phyloP scores from a whole-genome alignment of 2,888 invertebrate genomes.

The Habrosyne pyritoides region DNA sequence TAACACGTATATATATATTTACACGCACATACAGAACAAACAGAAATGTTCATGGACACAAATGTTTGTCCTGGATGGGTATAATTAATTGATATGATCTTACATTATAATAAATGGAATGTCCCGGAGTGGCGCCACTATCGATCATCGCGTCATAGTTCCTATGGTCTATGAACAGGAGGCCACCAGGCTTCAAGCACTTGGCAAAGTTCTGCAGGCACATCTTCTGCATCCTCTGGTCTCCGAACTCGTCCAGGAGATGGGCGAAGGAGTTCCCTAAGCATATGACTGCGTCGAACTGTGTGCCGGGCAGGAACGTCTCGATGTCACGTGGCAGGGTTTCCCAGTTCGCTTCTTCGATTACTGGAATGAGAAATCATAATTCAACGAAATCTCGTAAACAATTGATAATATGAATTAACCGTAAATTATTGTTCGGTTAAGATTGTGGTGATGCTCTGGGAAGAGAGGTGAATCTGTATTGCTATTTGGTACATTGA shows the following conservation, averaged over 20 bases:
- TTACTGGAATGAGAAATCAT: slow-evolving; percentile 81
- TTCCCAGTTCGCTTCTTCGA: slow-evolving; percentile 96
- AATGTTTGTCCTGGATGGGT: neutral
- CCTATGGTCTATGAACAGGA: slow-evolving; percentile 93
- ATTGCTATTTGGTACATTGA: no score
- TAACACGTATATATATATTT: no score
- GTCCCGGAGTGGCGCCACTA: slow-evolving; percentile 90
- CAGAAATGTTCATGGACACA: no score
- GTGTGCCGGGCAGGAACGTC: slow-evolving; percentile 81
- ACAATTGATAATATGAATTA: no score
- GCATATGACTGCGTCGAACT: slow-evolving; percentile 95
- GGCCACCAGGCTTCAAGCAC: slow-evolving; percentile 93
- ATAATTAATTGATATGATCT: slow-evolving; percentile 75
- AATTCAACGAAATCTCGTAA: no score
- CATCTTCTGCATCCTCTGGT: slow-evolving; percentile 90
- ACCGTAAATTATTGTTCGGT: no score
- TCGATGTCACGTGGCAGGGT: slow-evolving; percentile 89
- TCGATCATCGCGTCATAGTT: slow-evolving; percentile 93
- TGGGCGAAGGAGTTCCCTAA: slow-evolving; percentile 96
- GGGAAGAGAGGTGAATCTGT: no score
- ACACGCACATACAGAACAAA: no score
- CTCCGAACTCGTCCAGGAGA: slow-evolving; percentile 90
- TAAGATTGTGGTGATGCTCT: no score
- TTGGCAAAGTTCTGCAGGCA: slow-evolving; percentile 91
- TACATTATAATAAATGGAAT: slow-evolving; percentile 95